Conservation (phyloP, 1,140 invertebrate genomes). For the Caligus rogercresseyi region DNA sequence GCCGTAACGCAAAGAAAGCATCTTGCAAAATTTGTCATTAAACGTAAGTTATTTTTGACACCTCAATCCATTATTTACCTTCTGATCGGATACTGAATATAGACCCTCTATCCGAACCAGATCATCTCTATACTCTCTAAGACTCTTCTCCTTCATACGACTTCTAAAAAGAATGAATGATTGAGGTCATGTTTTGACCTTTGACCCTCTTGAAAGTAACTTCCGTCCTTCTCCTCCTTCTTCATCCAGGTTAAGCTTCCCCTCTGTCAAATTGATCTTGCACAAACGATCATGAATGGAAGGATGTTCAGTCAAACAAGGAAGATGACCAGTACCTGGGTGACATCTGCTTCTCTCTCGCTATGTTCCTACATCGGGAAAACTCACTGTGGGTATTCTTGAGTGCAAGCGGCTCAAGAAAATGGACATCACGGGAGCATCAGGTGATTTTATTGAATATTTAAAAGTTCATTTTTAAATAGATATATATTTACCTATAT, state of each 20-base stretch:
- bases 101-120: too few species aligned
- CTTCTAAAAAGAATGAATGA: too few species aligned
- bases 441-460: not conserved
- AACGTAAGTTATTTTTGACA: too few species aligned
- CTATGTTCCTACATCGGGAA: conserved; percentile 18
- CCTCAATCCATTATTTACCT: too few species aligned
- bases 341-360: conserved; percentile 20
- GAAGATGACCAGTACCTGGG: conserved; percentile 20
- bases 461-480: too few species aligned
- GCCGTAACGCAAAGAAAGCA: too few species aligned
- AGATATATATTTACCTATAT: too few species aligned
- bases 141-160: too few species aligned
- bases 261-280: conserved; percentile 18
- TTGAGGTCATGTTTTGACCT: too few species aligned
- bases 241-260: conserved; percentile 16
- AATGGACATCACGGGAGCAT: conserved; percentile 21
- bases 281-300: conserved; percentile 20
- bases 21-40: too few species aligned
- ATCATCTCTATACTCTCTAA: too few species aligned
- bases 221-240: not conserved
- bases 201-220: not conserved
- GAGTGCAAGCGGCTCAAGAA: conserved; percentile 18
- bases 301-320: conserved; percentile 17
- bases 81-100: too few species aligned
- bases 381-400: conserved; percentile 18